Evolutionary conservation across 2,888 invertebrate species (phyloP), one percentile per base, ranked within the genome.

Genomic region (Caenorhabditis sp.): DNA sequence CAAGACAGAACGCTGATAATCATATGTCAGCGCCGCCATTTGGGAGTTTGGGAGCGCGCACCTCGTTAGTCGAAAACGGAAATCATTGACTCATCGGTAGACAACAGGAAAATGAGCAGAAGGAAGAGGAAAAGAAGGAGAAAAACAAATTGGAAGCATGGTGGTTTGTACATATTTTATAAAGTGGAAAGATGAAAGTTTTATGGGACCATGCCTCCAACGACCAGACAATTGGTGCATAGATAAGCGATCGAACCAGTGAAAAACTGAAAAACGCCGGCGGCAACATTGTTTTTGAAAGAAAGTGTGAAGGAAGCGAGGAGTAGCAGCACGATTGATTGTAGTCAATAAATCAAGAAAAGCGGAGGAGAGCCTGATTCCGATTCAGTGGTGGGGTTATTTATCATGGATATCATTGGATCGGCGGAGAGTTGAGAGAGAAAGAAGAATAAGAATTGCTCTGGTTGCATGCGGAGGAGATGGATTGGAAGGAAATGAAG

Each of bases 261-360:
- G 56, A 74, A 74, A 60, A n/a, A 60, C 44, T 35, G 32, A 9
- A 32, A 32, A 32, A 35, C 44, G 56, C 11, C 40, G 51, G 61
- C 76, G 67, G 67, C 61, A 67, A 67, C 28, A 67, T 20, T 65
- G 58, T 60, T 60, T 67, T 67, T 20, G 28, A 70, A 58, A 62
- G 44, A 35, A 65, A 76, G 67, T 65, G 60, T 51, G 74, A 9
- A n/a, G 18, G 20, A 35, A 65, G 32, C 67, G 32, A 18, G 51
- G 53, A 76, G 51, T 53, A 65, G 58, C 67, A 67, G 58, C 37
- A 67, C 51, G 44, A 76, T 76, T 61, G 76, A 76, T 76, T 61
- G 60, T 61, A 50, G 58, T 53, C 67, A 61, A 76, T 76, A 60
- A 76, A 76, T 76, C 76, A 76, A 76, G 53, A n/a, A n/a, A n/a